phyloP scores from a whole-genome alignment of 2,113 vertebrate species.

The cattle (Bos taurus) region ARS-UCD2.0 NC_037347.1:29111501-29112000 shows the following conservation, averaged over 20 bases:
- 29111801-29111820: background rate
- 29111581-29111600: conserved; percentile 87
- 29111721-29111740: conserved; percentile 99
- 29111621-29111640: conserved; percentile 98
- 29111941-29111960: background rate
- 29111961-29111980: background rate
- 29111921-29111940: background rate
- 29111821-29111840: background rate
- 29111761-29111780: background rate
- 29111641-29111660: conserved; percentile 99
- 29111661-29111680: conserved; percentile 99
- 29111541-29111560: conserved; percentile 81
- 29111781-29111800: background rate
- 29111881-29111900: background rate
- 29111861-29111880: background rate
- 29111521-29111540: conserved; percentile 91
- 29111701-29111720: conserved; percentile 97
- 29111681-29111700: conserved; percentile 98
- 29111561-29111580: conserved; percentile 89
- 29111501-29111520: conserved; percentile 95
- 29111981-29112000: background rate
- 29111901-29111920: background rate
- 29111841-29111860: background rate
- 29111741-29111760: conserved; percentile 99
- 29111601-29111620: conserved; percentile 96